Percentiles rank a stretch among this genome's conserved stretches.
phyloP scores from a whole-genome alignment of 2,797 vertebrate genomes.

The Synanceia verrucosa region DNA sequence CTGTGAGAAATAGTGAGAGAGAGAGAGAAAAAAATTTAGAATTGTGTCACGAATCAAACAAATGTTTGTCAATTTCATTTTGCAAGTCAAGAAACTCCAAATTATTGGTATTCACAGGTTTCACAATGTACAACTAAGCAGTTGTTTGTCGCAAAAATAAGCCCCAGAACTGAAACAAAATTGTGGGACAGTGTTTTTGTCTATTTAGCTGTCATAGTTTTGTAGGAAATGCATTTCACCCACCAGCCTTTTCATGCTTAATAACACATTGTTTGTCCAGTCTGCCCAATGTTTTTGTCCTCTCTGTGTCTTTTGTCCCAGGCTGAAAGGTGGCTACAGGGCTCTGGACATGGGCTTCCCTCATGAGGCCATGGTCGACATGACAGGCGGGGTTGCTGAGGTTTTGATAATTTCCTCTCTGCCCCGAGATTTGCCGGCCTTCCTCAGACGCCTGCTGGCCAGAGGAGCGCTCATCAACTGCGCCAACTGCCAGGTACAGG shows the following conservation, averaged over 20 bases:
- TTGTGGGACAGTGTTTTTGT: too few relatives aligned
- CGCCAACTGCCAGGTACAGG: slow-evolving; percentile 73
- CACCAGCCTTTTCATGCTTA: neutral
- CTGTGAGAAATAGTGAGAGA: too few relatives aligned
- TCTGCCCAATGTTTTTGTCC: neutral
- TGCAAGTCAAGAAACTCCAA: too few relatives aligned
- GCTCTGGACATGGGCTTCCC: slow-evolving; percentile 84
- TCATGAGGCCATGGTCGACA: slow-evolving; percentile 86
- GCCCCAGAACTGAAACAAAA: too few relatives aligned
- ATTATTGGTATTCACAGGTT: neutral
- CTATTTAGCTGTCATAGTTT: too few relatives aligned
- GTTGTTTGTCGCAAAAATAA: neutral
- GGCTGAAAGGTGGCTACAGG: slow-evolving; percentile 84
- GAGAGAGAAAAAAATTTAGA: too few relatives aligned
- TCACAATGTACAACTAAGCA: neutral
- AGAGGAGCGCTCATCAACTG: slow-evolving; percentile 84
- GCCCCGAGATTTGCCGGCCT: slow-evolving; percentile 47
- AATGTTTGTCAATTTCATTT: too few relatives aligned
- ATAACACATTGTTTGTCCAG: neutral
- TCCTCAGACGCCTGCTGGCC: slow-evolving; percentile 68
- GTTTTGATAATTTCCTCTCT: slow-evolving; percentile 53
- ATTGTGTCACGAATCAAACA: too few relatives aligned
- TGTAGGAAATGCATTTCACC: too few relatives aligned
- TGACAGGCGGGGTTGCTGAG: slow-evolving; percentile 82
- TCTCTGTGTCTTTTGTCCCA: slow-evolving; percentile 26